A percentile compares a stretch with the other conserved stretches of the same genome.
These are phyloP conservation scores for Acholoe squamosa DNA, from an alignment of 2,888 invertebrate species.

Conservation along the genomic window DNA sequence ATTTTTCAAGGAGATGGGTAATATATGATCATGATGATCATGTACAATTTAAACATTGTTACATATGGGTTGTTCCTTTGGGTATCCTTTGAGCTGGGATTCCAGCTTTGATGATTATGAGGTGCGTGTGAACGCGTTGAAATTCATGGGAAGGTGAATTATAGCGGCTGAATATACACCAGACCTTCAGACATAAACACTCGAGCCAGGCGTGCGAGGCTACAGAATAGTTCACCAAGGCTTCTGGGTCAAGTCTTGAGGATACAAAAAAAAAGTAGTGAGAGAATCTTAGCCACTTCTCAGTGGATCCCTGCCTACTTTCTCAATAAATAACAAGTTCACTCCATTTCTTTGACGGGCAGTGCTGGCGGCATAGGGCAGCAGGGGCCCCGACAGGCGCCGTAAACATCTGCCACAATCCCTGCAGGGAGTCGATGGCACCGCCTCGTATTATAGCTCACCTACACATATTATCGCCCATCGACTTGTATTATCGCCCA, in stretches of 20 bases:
- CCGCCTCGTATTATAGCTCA: background rate
- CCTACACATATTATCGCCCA: background rate
- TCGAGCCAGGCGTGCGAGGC: background rate
- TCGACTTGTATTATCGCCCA: background rate
- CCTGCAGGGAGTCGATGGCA: background rate
- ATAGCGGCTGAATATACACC: background rate
- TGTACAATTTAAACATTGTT: too few species aligned
- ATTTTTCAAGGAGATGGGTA: too few species aligned
- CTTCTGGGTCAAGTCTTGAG: conserved; percentile 2
- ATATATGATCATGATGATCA: too few species aligned
- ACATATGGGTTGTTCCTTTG: too few species aligned
- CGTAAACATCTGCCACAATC: conserved; percentile 3
- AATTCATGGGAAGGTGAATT: background rate
- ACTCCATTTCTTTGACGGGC: background rate
- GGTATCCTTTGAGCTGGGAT: too few species aligned
- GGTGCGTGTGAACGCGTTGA: too few species aligned
- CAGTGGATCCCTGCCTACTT: background rate
- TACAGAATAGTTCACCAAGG: background rate
- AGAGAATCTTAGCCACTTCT: conserved; percentile 17
- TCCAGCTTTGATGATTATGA: too few species aligned
- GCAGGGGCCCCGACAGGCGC: background rate
- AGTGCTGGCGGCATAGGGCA: background rate
- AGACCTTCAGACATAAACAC: background rate
- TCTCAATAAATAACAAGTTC: conserved; percentile 10
- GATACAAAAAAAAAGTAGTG: background rate